Evolutionary conservation across 2,797 vertebrate species (phyloP), one percentile per base, ranked within the genome.

Genomic region (Odontamblyopus lacepedii): DNA sequence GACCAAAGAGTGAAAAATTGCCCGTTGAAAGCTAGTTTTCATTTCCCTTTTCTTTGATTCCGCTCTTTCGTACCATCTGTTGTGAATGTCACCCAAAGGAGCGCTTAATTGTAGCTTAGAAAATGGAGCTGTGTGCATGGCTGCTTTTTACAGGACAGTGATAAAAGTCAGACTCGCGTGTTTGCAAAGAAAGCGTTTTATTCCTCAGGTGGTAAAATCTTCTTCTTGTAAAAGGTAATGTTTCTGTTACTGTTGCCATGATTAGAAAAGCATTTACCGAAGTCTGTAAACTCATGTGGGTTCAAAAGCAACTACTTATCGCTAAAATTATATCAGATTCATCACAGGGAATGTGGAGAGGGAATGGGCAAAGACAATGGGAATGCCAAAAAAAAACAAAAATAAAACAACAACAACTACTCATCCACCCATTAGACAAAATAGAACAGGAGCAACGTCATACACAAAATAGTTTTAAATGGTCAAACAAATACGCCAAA

Each of bases 81-180:
- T 63, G 32, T 63, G 9, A 41, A 41, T 41, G n/a, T 23, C 11
- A 26, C 62, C 62, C 62, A 44, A 26, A 63, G 62, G 62, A 63
- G n/a, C 2, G 18, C 7, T 63, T 63, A 63, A 63, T 35, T 63
- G 61, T 38, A n/a, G 38, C 38, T 16, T 26, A 26, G 63, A 41
- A 27, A 48, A 64, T 44, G 38, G 35, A 44, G n/a, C 23, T 13
- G 23, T 16, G n/a, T 26, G 35, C n/a, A 44, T 48, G 63, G 19
- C 7, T 48, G 63, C 63, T 16, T 64, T 64, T 64, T 64, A 48
- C n/a, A 44, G 63, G 38, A 64, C 63, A 64, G 63, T 48, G n/a
- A 64, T 64, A 64, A 64, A 64, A 64, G n/a, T 6, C 11, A 44
- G 15, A 44, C 8, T 2, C 3, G 9, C 38, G 30, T 61, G 59